A percentile compares a stretch with the other conserved stretches of the same genome.
These are phyloP conservation scores for Emydura subglobosa DNA, from an alignment of 2,113 vertebrate genomes.

Conservation along the genomic window DNA sequence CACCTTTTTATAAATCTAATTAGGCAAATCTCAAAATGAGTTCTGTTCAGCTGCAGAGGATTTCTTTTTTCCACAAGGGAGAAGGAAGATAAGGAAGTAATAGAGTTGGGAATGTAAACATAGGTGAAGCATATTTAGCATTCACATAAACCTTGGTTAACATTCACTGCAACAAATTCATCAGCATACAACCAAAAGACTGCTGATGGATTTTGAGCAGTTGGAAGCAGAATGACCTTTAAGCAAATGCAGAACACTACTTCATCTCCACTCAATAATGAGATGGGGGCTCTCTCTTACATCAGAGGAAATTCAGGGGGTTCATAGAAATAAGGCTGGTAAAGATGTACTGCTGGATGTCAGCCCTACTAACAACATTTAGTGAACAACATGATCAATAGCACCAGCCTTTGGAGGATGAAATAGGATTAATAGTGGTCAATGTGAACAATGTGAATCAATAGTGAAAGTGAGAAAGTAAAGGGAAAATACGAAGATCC, in stretches of 20 bases:
- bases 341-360: background rate
- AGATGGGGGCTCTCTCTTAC: background rate
- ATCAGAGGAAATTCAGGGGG: background rate
- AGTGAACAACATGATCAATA: background rate
- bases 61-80: background rate
- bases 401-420: background rate
- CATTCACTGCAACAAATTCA: background rate
- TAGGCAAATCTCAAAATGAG: background rate
- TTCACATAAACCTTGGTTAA: background rate
- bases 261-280: background rate
- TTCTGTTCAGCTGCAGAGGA: background rate
- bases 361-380: background rate
- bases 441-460: no score
- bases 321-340: background rate
- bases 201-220: background rate
- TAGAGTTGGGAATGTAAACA: background rate
- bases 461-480: background rate
- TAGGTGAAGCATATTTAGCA: background rate
- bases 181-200: background rate
- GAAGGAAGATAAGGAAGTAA: background rate
- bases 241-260: background rate
- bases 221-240: background rate
- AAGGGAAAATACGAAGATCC: background rate
- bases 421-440: background rate
- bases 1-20: background rate